phyloP scores from a whole-genome alignment of 2,888 invertebrate genomes.

The Hyppa rectilinea region DNA sequence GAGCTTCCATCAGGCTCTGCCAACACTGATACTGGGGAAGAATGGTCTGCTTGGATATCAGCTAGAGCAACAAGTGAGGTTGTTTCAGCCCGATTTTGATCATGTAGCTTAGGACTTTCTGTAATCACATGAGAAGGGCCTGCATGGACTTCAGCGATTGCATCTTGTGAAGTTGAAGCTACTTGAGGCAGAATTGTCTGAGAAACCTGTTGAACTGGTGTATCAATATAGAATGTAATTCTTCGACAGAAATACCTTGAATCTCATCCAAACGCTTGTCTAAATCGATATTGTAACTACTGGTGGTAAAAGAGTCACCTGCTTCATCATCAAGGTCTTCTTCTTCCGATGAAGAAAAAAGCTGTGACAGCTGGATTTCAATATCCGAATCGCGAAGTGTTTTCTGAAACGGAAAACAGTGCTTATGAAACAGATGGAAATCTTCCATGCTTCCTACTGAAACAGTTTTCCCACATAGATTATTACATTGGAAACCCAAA shows the following conservation, averaged over 20 bases:
- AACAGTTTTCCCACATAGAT: background rate
- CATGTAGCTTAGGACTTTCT: background rate
- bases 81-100: no score
- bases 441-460: background rate
- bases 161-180: slow-evolving; percentile 1
- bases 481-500: background rate
- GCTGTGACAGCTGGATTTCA: background rate
- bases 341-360: background rate
- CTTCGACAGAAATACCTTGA: background rate
- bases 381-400: background rate
- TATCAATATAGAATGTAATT: background rate
- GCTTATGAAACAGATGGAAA: background rate
- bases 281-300: background rate
- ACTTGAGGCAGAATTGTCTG: no score
- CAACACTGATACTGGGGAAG: background rate
- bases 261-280: background rate
- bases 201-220: no score
- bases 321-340: background rate
- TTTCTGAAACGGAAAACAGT: background rate
- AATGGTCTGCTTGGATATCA: background rate
- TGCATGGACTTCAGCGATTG: background rate
- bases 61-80: no score
- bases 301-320: background rate
- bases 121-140: background rate
- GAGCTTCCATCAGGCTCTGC: background rate